A percentile compares a stretch with the other conserved stretches of the same genome.
Evolutionary conservation across 2,113 vertebrate genomes (phyloP).

Genomic region (Pycnonotus jocosus): DNA sequence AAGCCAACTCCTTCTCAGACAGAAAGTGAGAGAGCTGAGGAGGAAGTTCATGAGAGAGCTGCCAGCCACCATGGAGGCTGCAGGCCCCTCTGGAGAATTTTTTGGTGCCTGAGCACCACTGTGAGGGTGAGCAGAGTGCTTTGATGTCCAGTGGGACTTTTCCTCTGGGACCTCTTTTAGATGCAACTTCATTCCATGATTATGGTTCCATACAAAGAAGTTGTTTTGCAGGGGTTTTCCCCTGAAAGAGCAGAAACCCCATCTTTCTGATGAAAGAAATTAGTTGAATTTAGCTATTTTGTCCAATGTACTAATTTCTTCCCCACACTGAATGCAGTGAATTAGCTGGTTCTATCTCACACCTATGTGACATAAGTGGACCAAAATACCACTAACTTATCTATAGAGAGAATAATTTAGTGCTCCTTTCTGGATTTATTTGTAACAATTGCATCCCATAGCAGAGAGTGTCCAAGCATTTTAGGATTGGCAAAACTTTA

Average conservation of each 20-base stretch:
- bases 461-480: not conserved
- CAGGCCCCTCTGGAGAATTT: not conserved
- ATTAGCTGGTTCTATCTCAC: not conserved
- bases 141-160: not conserved
- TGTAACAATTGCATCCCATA: not conserved
- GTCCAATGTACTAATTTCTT: not conserved
- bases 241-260: not conserved
- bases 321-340: not conserved
- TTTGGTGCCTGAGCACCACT: not conserved
- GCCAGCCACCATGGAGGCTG: not conserved
- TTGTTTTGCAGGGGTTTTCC: not conserved
- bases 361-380: rapidly evolving
- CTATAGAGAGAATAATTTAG: not conserved
- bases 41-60: not conserved
- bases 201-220: not conserved
- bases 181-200: not conserved
- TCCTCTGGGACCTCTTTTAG: not conserved
- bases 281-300: not conserved
- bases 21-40: not conserved
- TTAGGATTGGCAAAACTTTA: not conserved
- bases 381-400: not conserved
- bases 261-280: not conserved
- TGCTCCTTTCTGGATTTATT: not conserved
- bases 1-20: not conserved
- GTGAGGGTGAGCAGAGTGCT: not conserved